A percentile compares a stretch with the other conserved stretches of the same genome.
phyloP scores from a whole-genome alignment of 2,797 vertebrate genomes.

The Pseudopleuronectes americanus region DNA sequence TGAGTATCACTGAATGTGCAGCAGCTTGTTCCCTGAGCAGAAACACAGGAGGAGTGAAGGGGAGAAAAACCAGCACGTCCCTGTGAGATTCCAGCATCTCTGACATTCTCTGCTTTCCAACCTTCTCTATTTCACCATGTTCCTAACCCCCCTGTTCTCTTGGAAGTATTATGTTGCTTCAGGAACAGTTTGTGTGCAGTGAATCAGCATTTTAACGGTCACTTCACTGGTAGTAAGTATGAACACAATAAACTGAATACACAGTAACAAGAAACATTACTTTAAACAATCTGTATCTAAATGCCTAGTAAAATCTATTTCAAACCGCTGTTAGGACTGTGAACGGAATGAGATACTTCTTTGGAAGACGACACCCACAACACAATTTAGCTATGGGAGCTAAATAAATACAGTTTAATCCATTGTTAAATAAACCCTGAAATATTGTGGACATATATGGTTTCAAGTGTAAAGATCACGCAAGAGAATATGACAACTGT shows the following conservation, averaged over 20 bases:
- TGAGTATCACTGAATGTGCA: slow-evolving; percentile 4
- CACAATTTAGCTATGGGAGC: no score
- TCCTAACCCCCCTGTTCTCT: neutral
- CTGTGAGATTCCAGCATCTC: slow-evolving; percentile 80
- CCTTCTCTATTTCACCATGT: neutral
- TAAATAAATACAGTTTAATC: no score
- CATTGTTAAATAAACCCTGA: no score
- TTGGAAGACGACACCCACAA: no score
- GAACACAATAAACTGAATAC: neutral
- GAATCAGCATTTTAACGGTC: neutral
- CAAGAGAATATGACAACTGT: no score
- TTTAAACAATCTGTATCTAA: no score
- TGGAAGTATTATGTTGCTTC: neutral
- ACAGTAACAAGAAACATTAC: neutral
- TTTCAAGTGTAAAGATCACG: neutral
- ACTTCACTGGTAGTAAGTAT: neutral
- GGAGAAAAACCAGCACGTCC: slow-evolving; percentile 55
- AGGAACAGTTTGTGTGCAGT: neutral
- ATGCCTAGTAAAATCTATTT: no score
- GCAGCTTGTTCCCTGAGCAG: slow-evolving; percentile 27
- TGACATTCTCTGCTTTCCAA: slow-evolving; percentile 17
- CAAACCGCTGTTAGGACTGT: no score
- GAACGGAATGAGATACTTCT: no score
- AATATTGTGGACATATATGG: no score
- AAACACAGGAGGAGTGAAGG: slow-evolving; percentile 19